A percentile compares a stretch with the other conserved stretches of the same genome.
phyloP scores from a whole-genome alignment of 2,888 invertebrate genomes.

The Tricholauxania praeusta region DNA sequence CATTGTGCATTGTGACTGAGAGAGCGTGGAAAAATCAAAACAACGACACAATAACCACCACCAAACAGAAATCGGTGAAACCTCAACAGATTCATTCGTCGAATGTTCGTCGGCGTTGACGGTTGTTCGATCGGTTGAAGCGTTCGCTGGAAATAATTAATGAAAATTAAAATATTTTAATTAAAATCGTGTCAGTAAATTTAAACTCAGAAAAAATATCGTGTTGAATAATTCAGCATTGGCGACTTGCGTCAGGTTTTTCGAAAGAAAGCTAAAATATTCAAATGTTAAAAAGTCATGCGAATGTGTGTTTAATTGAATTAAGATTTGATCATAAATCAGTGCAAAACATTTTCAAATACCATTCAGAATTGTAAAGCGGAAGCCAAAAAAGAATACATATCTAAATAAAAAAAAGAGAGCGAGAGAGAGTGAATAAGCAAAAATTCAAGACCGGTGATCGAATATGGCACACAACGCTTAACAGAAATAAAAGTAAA shows the following conservation, averaged over 20 bases:
- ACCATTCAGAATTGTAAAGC: too few relatives aligned
- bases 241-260: too few relatives aligned
- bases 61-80: conserved; percentile 12
- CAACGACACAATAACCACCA: conserved; percentile 35
- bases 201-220: not conserved
- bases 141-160: conserved; percentile 25
- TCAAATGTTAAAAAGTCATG: too few relatives aligned
- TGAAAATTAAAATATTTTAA: conserved; percentile 19
- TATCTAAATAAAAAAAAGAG: too few relatives aligned
- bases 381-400: too few relatives aligned
- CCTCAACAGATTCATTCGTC: conserved; percentile 48
- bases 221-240: too few relatives aligned
- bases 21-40: conserved; percentile 39
- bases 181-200: not conserved
- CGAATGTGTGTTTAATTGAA: too few relatives aligned
- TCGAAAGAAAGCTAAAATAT: too few relatives aligned
- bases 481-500: not conserved
- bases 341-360: too few relatives aligned
- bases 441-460: not conserved
- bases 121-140: conserved; percentile 53
- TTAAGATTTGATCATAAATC: too few relatives aligned
- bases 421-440: too few relatives aligned
- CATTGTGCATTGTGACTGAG: conserved; percentile 39
- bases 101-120: conserved; percentile 61
- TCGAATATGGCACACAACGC: not conserved